Percentiles rank a stretch among this genome's conserved stretches.
Conservation (phyloP, 2,113 vertebrate genomes). For the Vimba vimba region DNA sequence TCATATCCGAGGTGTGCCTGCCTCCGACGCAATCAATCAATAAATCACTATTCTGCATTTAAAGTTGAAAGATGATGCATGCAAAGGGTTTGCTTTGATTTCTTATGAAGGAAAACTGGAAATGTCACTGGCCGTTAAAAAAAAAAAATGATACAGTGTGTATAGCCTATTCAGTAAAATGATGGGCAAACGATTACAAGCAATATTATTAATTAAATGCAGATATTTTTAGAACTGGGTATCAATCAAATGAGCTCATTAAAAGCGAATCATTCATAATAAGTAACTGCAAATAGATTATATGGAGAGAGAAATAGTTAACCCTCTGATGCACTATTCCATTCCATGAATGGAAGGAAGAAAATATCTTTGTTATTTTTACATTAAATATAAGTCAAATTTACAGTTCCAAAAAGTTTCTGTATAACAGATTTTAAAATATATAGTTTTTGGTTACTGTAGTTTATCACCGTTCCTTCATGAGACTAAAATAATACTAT, state of each 20-base stretch:
- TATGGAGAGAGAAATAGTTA: neutral
- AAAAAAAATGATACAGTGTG: neutral
- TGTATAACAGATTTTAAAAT: no score
- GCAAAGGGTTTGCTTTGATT: neutral
- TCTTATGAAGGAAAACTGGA: neutral
- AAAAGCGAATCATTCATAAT: neutral
- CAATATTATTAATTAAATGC: conserved; percentile 10
- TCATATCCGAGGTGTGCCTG: neutral
- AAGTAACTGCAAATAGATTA: neutral
- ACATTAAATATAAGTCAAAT: no score
- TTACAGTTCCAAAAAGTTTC: no score
- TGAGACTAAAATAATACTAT: neutral
- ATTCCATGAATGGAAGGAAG: neutral
- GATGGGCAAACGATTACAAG: neutral
- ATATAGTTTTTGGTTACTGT: no score
- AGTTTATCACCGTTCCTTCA: no score
- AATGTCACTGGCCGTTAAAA: neutral
- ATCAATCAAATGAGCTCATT: conserved; percentile 10
- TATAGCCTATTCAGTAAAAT: neutral
- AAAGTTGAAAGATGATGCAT: conserved; percentile 6
- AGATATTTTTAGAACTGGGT: neutral
- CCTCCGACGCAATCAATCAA: conserved; percentile 3
- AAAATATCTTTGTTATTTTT: no score
- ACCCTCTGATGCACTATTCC: neutral
- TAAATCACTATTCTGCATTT: conserved; percentile 15